Base-by-base conservation (phyloP, 2,113 vertebrate genomes). In the Vireo altiloquus region DNA sequence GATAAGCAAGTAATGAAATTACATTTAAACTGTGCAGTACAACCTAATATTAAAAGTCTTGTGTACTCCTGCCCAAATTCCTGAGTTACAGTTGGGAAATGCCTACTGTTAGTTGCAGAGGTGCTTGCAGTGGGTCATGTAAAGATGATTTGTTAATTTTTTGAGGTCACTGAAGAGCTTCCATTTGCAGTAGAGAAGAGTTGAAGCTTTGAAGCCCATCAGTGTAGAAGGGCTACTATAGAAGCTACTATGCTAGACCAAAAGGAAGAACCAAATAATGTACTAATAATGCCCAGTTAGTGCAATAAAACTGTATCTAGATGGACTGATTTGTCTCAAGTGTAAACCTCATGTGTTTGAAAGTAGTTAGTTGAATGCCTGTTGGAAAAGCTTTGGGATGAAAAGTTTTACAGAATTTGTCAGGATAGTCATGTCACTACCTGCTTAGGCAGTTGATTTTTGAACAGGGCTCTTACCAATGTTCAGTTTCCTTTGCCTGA, bases 391-490 rank as follows among this genome's bases (percentile, higher is more conserved):
- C 12, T 91, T 49, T 23, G 24, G 37, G 28, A 46, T 44, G 2
- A 74, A 69, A 60, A 27, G 3, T 42, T 81, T 63, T 53, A 60
- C n/a, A 21, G 69, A 56, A 42, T 81, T 87, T 87, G 6, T 87
- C 33, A 60, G 28, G 35, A 42, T 22, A 25, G 35, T 31, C 49
- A 42, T 24, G 15, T 46, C 49, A 60, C 2, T 64, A 72, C 11
- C 22, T 81, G 22, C 27, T 77, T 42, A 56, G 44, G 18, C 33
- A 89, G 33, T n/a, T 81, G 49, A 25, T 64, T 56, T 81, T 59
- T 53, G n/a, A 64, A 24, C 1, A 3, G n/a, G 59, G 9, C 25
- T 71, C 44, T 84, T 63, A 2, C 6, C n/a, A 63, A 30, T 0
- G 0, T 80, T 80, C 16, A 31, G 15, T 68, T 30, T 72, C 35